Evolutionary conservation across 2,113 vertebrate genomes (phyloP).

Genomic region (Malurus elegans): DNA sequence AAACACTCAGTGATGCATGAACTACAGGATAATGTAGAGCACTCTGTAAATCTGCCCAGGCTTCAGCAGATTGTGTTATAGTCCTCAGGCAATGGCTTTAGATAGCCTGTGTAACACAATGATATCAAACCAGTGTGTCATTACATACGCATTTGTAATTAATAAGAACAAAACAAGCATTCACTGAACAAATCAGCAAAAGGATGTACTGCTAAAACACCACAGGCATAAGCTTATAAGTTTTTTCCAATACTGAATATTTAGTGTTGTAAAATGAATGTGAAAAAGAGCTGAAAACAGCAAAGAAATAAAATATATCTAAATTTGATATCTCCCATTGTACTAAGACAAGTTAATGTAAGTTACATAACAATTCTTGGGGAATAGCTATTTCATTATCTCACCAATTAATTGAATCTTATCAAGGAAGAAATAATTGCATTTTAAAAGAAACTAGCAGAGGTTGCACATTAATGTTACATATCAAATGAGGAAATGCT

Average conservation of each 20-base stretch:
- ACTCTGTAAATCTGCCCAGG: conserved; percentile 37
- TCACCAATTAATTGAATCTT: neutral
- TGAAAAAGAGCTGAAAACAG: neutral
- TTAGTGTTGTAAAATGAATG: neutral
- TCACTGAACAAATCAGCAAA: neutral
- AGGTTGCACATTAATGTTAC: neutral
- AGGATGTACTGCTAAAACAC: neutral
- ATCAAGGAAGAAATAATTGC: neutral
- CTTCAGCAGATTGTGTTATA: conserved; percentile 17
- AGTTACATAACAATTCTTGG: neutral
- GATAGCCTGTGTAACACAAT: neutral
- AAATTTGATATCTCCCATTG: neutral
- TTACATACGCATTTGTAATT: conserved; percentile 39
- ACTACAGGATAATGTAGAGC: conserved; percentile 37
- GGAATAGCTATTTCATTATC: conserved; percentile 12
- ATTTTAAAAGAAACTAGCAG: neutral
- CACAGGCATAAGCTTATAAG: neutral
- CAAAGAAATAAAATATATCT: neutral
- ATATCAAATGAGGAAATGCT: neutral
- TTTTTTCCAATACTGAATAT: neutral
- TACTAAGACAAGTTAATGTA: neutral
- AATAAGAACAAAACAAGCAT: conserved; percentile 13
- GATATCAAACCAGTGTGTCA: conserved; percentile 35
- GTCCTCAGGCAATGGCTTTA: neutral
- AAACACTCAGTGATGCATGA: conserved; percentile 30